These are phyloP conservation scores for Galeopterus variegatus DNA, from an alignment of 2,113 vertebrate species.

Conservation along the genomic window DNA sequence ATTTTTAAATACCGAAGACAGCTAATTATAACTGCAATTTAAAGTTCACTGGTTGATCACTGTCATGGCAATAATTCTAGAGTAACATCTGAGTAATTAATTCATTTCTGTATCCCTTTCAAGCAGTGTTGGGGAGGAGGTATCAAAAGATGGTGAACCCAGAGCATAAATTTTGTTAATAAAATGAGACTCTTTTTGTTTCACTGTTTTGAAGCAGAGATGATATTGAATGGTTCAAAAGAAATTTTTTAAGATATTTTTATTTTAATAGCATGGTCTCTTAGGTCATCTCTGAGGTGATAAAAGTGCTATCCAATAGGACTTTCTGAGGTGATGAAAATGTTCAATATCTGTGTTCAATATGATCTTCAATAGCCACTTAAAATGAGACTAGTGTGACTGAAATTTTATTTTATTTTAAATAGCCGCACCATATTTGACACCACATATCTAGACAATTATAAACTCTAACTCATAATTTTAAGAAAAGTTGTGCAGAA, in stretches of 20 bases:
- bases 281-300: conserved; percentile 26
- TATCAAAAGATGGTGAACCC: not conserved
- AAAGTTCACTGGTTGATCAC: not conserved
- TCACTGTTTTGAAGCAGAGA: not conserved
- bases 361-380: not conserved
- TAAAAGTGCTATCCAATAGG: not conserved
- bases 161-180: too few species aligned
- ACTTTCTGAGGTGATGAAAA: not conserved
- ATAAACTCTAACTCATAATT: not conserved
- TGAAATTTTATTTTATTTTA: conserved; percentile 23
- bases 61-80: not conserved
- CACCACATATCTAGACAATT: not conserved
- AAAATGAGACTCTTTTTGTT: not conserved
- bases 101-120: not conserved
- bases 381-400: not conserved
- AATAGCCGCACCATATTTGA: not conserved
- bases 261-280: not conserved
- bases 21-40: not conserved
- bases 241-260: not conserved
- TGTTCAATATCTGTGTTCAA: not conserved
- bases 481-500: not conserved
- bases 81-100: not conserved
- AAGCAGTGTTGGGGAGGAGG: not conserved
- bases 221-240: not conserved
- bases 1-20: not conserved